Evolutionary conservation across 2,113 vertebrate species (phyloP), one percentile per base, ranked within the genome.

Genomic region (Danionella cerebrum): DNA sequence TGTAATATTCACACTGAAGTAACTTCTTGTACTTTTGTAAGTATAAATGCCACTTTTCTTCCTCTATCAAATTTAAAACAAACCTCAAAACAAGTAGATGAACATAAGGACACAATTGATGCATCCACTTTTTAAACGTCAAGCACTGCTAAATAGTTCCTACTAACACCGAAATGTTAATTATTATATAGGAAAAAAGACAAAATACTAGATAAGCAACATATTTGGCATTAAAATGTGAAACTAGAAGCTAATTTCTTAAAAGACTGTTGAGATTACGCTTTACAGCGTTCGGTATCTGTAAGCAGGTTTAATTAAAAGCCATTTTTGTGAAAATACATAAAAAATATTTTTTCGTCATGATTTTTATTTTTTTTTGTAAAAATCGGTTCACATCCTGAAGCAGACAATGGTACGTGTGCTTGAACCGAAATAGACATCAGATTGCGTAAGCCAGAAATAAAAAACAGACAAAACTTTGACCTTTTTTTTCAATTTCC

Each of bases 301-400:
- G n/a, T n/a, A n/a, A n/a, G n/a, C 29, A 33, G 29, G 29, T 78
- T 84, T 89, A 85, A 86, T 84, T 83, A 94, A 97, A 98, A 98
- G 94, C 93, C 91, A 93, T 95, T 95, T 90, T 77, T 85, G 91
- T 96, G 94, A 98, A 98, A 98, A 98, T 98, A 96, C 94, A 92
- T 96, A 98, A 95, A 98, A 98, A 97, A 90, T 89, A 93, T 93
- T 90, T 73, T 84, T 39, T 71, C 82, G 90, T 74, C 69, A 78
- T 82, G 89, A 87, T 84, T 89, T 70, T 90, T 94, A 92, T 83
- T 92, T 94, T 93, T 89, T n/a, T n/a, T n/a, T n/a, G n/a, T 78
- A 85, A 94, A 93, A 90, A 19, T 64, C 85, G 87, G 89, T 90
- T 93, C 91, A 96, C 94, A 94, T 94, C 91, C 91, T 91, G 91